Evolutionary conservation across 2,888 invertebrate species (phyloP), one percentile per base, ranked within the genome.

Genomic region (Drosophila phalerata): DNA sequence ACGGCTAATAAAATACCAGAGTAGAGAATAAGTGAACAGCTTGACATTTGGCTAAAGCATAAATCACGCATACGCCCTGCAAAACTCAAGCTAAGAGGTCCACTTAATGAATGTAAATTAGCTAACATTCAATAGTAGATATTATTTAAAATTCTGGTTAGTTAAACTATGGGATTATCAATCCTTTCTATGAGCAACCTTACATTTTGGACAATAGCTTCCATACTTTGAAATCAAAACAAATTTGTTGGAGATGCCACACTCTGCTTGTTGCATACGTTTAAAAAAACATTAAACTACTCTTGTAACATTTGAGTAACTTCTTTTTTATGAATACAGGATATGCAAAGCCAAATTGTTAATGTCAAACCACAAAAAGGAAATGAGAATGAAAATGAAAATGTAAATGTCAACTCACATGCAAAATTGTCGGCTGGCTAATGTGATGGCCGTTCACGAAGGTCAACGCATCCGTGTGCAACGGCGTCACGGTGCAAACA

Each of bases 381-480:
- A 13, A 47, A 42, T 19, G 9, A 13, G 13, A 40, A n/a, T 28
- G 25, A 11, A 5, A 38, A 38, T 38, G 19, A 5, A 10, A 22
- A 49, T 57, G 53, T 60, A 37, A 28, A 55, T 57, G 57, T 66
- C 42, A 51, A 91, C 92, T 91, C 85, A 96, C 96, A 94, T 97
- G 97, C 66, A 99, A 93, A 81, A 98, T 96, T 55, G 98, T 98
- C 32, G 98, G 97, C 92, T 98, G 98, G 90, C 96, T 95, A 89
- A 98, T 97, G 81, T 97, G 95, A 90, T 97, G 97, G 51, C 97
- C 97, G 93, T 99, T 98, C 78, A 99, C 97, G 92, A 97, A 98
- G 32, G 98, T 98, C 91, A 98, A 96, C 11, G 99, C 98, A 92
- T 98, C 98, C 28, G 97, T 94, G 90, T 97, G 97, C 88, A 97